Percentiles rank a stretch among this genome's conserved stretches.
Conservation (phyloP, 1,140 invertebrate species). For the Diploscapter pachys region DNA sequence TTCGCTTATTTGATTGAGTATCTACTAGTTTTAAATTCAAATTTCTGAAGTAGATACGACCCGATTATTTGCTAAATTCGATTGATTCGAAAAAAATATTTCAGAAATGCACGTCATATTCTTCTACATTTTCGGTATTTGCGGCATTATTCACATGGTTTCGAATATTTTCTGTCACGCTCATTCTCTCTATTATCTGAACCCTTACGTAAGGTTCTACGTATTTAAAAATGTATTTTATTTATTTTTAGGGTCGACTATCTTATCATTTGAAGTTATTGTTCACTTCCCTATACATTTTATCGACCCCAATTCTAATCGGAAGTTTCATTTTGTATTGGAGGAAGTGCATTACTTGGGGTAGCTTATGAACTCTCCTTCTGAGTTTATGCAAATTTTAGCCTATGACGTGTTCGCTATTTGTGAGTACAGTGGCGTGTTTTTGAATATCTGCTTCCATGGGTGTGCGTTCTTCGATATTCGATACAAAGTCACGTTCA, state of each 20-base stretch:
- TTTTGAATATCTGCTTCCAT: conserved; percentile 42
- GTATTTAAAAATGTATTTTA: neutral
- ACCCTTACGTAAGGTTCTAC: conserved; percentile 38
- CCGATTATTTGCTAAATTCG: too few relatives aligned
- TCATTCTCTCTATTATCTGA: conserved; percentile 41
- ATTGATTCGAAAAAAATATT: conserved; percentile 10
- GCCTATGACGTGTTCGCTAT: conserved; percentile 42
- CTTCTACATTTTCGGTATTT: conserved; percentile 42
- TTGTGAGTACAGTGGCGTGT: conserved; percentile 41
- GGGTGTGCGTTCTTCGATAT: conserved; percentile 44
- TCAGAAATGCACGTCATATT: conserved; percentile 40
- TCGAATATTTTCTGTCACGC: conserved; percentile 41
- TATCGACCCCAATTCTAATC: conserved; percentile 36
- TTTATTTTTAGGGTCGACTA: conserved; percentile 30
- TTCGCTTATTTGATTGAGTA: neutral
- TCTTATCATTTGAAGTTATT: conserved; percentile 37
- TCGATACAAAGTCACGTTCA: conserved; percentile 41
- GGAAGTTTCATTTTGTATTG: conserved; percentile 39
- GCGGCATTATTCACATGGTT: conserved; percentile 38
- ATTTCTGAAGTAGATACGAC: too few relatives aligned
- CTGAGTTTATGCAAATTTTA: conserved; percentile 16
- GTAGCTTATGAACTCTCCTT: conserved; percentile 26
- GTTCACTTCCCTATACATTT: conserved; percentile 33
- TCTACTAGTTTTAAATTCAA: neutral
- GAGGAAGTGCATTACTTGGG: conserved; percentile 45